Conservation (phyloP, 2,113 vertebrate species). For the Sardina pilchardus region DNA sequence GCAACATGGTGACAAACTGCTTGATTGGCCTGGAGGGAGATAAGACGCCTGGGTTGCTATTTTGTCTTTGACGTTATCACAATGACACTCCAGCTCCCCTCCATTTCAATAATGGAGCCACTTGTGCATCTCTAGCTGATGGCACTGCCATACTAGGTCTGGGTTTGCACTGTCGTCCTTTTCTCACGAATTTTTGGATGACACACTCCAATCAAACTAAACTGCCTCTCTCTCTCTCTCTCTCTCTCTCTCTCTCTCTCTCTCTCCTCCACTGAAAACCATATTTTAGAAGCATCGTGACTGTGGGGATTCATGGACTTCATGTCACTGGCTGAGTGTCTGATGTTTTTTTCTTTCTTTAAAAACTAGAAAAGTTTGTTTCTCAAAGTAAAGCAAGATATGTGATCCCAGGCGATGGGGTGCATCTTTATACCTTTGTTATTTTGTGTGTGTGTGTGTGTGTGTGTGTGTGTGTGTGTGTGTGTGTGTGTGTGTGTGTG, state of each 20-base stretch:
- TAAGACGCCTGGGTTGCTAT: conserved; percentile 41
- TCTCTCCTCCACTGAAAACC: background rate
- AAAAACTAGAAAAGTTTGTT: background rate
- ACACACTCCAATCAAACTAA: background rate
- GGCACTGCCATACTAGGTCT: background rate
- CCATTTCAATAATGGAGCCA: conserved; percentile 47
- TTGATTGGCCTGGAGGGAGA: conserved; percentile 42
- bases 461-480: conserved; percentile 9
- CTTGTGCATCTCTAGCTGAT: conserved; percentile 38
- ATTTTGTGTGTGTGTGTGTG: background rate
- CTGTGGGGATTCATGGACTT: background rate
- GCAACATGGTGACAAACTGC: conserved; percentile 42
- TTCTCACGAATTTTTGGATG: background rate
- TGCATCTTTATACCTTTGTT: background rate
- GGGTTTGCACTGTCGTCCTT: background rate
- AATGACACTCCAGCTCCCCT: conserved; percentile 28
- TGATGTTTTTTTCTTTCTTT: background rate
- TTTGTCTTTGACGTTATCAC: conserved; percentile 57
- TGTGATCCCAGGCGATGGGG: background rate
- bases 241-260: background rate
- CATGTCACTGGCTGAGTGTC: background rate
- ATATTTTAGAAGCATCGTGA: background rate
- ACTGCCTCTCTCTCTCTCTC: background rate
- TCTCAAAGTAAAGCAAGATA: background rate
- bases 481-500: conserved; percentile 19